Evolutionary conservation across 2,113 vertebrate genomes (phyloP).

Genomic region (Seriola rivoliana): DNA sequence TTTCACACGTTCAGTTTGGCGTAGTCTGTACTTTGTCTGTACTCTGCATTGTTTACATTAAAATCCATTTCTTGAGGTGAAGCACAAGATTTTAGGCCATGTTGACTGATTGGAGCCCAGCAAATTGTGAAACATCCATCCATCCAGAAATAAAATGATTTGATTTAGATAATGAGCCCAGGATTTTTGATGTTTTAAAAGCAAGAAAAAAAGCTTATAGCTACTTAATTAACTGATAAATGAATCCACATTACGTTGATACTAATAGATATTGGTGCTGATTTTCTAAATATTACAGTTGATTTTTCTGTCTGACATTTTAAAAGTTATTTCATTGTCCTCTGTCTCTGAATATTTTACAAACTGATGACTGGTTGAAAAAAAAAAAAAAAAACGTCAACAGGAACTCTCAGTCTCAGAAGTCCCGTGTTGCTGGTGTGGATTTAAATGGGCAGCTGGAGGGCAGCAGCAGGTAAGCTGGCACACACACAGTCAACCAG

Average conservation of each 20-base stretch:
- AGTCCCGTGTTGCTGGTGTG: not conserved
- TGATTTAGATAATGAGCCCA: not conserved
- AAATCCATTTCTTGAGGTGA: slow-evolving; percentile 36
- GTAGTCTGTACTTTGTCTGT: slow-evolving; percentile 12
- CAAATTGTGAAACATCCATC: slow-evolving; percentile 7
- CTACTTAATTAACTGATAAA: too few relatives aligned
- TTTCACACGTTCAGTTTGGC: slow-evolving; percentile 13
- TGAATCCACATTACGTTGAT: too few relatives aligned
- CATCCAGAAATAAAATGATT: slow-evolving; percentile 32
- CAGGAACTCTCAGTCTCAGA: not conserved
- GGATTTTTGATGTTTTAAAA: not conserved
- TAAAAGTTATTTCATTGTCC: not conserved
- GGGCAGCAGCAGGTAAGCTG: slow-evolving; percentile 85
- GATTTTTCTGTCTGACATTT: not conserved
- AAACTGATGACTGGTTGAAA: not conserved
- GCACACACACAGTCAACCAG: slow-evolving; percentile 78
- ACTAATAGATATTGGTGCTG: not conserved
- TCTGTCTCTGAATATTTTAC: not conserved
- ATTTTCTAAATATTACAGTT: not conserved
- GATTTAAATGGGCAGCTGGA: slow-evolving; percentile 60
- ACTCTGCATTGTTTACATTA: slow-evolving; percentile 55
- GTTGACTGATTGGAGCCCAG: slow-evolving; percentile 38
- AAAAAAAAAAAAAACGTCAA: not conserved
- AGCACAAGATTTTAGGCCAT: not conserved
- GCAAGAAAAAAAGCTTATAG: not conserved